Conservation (phyloP, 2,113 vertebrate species). For the Rhinogobius similis region DNA sequence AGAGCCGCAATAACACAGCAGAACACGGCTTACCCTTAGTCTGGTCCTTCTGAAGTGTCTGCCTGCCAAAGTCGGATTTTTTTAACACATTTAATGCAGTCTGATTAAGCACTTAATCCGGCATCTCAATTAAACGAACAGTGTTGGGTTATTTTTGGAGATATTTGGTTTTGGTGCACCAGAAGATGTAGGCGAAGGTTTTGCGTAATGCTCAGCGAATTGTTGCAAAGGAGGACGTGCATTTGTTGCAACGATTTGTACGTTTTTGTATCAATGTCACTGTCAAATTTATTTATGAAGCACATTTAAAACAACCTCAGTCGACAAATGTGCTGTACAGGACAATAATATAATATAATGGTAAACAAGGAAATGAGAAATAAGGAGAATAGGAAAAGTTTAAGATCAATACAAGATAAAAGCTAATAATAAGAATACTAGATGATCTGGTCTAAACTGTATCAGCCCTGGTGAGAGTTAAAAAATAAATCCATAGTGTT, state of each 20-base stretch:
- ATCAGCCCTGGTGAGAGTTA: neutral
- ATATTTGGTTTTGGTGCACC: neutral
- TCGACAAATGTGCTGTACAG: no score
- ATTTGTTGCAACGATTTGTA: neutral
- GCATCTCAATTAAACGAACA: neutral
- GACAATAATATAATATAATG: no score
- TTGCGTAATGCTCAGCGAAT: neutral
- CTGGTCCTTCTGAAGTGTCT: constrained; percentile 1
- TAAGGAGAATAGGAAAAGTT: no score
- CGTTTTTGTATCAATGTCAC: neutral
- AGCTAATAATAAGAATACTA: no score
- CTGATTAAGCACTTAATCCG: neutral
- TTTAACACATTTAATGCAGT: neutral
- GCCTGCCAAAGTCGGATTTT: neutral
- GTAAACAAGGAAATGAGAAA: no score
- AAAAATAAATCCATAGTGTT: neutral
- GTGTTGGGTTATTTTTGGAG: neutral
- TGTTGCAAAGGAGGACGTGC: neutral
- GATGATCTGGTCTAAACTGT: no score
- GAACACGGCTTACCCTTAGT: constrained; percentile 15
- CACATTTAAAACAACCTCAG: no score
- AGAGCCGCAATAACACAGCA: constrained; percentile 34
- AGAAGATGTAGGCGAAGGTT: neutral
- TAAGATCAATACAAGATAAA: no score
- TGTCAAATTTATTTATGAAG: no score